These are phyloP conservation scores for Cynocephalus volans DNA, from an alignment of 2,113 vertebrate genomes.

Conservation along the genomic window DNA sequence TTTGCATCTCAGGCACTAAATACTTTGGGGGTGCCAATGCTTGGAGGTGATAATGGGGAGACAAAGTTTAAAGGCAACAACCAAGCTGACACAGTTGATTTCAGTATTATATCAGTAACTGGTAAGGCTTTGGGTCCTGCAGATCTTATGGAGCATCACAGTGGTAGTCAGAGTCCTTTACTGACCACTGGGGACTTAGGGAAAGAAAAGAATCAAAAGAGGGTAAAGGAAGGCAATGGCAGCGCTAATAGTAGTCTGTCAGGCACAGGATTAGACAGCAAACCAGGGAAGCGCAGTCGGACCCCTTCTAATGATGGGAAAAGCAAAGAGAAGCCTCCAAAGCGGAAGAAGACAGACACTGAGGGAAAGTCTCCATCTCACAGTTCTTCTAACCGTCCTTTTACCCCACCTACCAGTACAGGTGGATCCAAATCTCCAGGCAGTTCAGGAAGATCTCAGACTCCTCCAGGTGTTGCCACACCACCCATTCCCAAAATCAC, in stretches of 20 bases:
- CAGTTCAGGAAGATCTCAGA: slow-evolving; percentile 97
- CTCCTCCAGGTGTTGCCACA: slow-evolving; percentile 96
- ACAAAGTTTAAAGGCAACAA: slow-evolving; percentile 89
- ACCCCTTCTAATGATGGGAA: slow-evolving; percentile 98
- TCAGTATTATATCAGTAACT: slow-evolving; percentile 91
- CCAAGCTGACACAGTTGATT: slow-evolving; percentile 91
- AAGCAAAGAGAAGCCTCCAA: slow-evolving; percentile 97
- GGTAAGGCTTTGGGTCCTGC: slow-evolving; percentile 91
- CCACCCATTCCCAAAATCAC: slow-evolving; percentile 99
- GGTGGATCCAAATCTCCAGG: slow-evolving; percentile 97
- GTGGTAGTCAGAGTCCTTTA: slow-evolving; percentile 96
- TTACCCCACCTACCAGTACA: slow-evolving; percentile 96
- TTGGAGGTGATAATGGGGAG: slow-evolving; percentile 88
- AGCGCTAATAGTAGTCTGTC: slow-evolving; percentile 89
- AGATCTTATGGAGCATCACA: slow-evolving; percentile 94
- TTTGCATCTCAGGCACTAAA: slow-evolving; percentile 92
- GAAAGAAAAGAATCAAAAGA: slow-evolving; percentile 92
- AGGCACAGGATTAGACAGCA: slow-evolving; percentile 91
- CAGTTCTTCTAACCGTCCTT: slow-evolving; percentile 95
- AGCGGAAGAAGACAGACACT: slow-evolving; percentile 96
- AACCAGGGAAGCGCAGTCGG: slow-evolving; percentile 96
- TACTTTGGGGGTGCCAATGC: slow-evolving; percentile 89
- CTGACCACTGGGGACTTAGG: slow-evolving; percentile 91
- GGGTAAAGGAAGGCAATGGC: slow-evolving; percentile 92
- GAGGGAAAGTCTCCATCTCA: slow-evolving; percentile 98